phyloP scores from a whole-genome alignment of 2,888 invertebrate species.

The Patella depressa region DNA sequence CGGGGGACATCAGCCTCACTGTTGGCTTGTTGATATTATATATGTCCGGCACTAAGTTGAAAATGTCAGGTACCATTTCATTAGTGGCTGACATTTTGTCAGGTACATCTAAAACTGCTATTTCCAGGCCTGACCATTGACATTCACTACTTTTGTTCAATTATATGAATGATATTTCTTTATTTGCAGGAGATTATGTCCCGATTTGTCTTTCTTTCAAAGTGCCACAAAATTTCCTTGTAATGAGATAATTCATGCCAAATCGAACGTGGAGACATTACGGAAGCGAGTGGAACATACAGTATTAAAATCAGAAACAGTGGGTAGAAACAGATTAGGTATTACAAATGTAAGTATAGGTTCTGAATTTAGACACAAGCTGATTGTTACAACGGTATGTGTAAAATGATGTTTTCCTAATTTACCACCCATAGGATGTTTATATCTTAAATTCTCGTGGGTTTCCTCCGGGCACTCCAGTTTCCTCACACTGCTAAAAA shows the following conservation, averaged over 20 bases:
- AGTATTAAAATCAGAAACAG: slow-evolving; percentile 87
- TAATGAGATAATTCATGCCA: slow-evolving; percentile 82
- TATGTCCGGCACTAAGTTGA: no score
- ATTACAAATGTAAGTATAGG: slow-evolving; percentile 83
- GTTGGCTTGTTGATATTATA: no score
- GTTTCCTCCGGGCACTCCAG: no score
- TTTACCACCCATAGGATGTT: neutral
- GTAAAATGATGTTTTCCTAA: neutral
- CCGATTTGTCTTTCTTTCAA: slow-evolving; percentile 97
- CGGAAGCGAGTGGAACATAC: slow-evolving; percentile 91
- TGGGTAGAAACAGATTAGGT: slow-evolving; percentile 89
- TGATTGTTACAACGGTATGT: neutral
- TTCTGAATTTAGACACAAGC: neutral
- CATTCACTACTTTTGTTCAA: no score
- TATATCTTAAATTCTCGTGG: no score
- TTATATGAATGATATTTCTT: neutral
- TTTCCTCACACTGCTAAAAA: no score
- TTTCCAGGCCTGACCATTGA: no score
- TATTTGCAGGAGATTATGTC: slow-evolving; percentile 83
- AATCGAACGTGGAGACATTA: slow-evolving; percentile 80
- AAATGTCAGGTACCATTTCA: no score
- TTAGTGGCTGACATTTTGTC: no score
- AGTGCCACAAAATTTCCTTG: slow-evolving; percentile 93
- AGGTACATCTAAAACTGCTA: no score
- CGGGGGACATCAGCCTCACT: no score